Percentiles rank a stretch among this genome's conserved stretches.
Evolutionary conservation across 2,113 vertebrate species (phyloP).

Genomic region (Corythaeola cristata): DNA sequence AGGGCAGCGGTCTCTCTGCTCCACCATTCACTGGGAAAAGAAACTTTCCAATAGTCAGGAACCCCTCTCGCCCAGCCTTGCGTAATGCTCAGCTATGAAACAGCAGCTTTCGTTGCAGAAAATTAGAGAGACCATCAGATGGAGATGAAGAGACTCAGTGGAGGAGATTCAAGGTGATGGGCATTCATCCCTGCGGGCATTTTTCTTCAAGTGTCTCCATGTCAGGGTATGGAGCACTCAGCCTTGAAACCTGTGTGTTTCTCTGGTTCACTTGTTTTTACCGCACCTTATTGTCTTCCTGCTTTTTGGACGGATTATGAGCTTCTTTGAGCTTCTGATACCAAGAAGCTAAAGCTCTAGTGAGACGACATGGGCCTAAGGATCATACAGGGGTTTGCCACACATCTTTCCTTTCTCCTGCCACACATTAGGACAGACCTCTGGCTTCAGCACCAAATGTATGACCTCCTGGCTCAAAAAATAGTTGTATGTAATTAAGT

Average conservation of each 20-base stretch:
- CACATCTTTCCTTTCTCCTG: background rate
- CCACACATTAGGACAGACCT: background rate
- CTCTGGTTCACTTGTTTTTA: background rate
- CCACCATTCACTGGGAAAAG: background rate
- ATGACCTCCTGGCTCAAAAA: background rate
- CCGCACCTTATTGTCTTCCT: rapidly evolving
- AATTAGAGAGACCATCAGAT: background rate
- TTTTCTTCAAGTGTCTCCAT: background rate
- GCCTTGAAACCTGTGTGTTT: background rate
- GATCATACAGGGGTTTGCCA: background rate
- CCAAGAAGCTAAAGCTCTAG: background rate
- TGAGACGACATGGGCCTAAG: background rate
- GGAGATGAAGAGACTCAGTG: background rate
- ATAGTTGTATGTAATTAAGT: background rate
- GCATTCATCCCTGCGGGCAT: background rate
- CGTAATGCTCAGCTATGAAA: background rate
- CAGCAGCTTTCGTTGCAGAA: background rate
- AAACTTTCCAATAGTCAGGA: background rate
- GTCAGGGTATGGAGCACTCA: background rate
- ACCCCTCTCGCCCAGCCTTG: background rate
- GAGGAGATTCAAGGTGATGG: background rate
- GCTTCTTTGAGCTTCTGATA: background rate
- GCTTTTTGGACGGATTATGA: background rate
- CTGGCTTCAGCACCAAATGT: background rate
- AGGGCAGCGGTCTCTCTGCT: background rate